Evolutionary conservation across 2,888 invertebrate genomes (phyloP).

Genomic region (Clistopyga incitator): DNA sequence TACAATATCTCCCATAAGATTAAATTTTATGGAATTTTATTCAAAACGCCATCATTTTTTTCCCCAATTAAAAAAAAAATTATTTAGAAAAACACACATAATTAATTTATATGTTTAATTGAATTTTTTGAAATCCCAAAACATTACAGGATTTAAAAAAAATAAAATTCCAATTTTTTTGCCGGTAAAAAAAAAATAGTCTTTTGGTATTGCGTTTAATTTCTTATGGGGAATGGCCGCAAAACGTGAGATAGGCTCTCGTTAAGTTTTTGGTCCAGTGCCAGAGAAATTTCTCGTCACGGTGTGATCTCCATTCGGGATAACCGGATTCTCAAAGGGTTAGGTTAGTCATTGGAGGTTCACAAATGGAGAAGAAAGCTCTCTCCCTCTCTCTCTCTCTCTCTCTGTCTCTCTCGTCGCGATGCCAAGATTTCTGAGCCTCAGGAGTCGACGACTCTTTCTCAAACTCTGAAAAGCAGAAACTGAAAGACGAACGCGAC

Average conservation of each 20-base stretch:
- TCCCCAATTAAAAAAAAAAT: too few relatives aligned
- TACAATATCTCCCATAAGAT: neutral
- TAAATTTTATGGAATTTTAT: too few relatives aligned
- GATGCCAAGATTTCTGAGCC: conserved; percentile 58
- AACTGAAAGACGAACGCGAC: conserved; percentile 55
- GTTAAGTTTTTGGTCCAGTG: conserved; percentile 79
- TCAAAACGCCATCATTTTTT: too few relatives aligned
- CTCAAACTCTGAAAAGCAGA: conserved; percentile 39
- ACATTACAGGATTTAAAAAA: too few relatives aligned
- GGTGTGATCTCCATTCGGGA: conserved; percentile 75
- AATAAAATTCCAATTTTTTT: too few relatives aligned
- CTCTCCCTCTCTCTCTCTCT: neutral
- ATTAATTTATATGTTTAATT: too few relatives aligned
- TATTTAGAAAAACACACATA: too few relatives aligned
- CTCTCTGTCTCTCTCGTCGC: neutral
- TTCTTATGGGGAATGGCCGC: neutral
- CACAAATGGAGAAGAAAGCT: conserved; percentile 50
- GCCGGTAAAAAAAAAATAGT: neutral
- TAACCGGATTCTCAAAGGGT: conserved; percentile 78
- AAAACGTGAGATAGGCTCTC: conserved; percentile 69
- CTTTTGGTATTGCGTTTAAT: conserved; percentile 1
- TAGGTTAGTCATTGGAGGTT: conserved; percentile 77
- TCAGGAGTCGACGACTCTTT: conserved; percentile 44
- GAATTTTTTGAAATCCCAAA: too few relatives aligned
- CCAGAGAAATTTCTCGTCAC: conserved; percentile 73